Conservation (phyloP, 2,888 invertebrate species). For the Gisinianus flammeolus region DNA sequence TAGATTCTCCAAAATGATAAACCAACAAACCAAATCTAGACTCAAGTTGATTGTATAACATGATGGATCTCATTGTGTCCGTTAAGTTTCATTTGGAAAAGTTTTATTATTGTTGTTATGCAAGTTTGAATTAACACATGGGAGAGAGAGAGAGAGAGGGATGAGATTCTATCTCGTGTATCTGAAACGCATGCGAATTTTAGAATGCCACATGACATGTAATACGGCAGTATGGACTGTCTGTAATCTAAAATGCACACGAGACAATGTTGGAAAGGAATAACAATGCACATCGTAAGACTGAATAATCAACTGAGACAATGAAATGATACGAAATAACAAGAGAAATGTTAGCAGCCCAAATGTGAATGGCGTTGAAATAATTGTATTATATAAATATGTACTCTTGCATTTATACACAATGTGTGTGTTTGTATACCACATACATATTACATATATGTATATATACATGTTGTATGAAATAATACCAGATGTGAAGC, state of each 20-base stretch:
- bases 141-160: background rate
- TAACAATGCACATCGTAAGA: background rate
- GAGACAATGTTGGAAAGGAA: background rate
- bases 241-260: background rate
- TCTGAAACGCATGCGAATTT: background rate
- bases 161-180: slow-evolving; percentile 1
- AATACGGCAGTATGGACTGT: background rate
- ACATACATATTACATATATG: background rate
- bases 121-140: background rate
- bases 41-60: too few species aligned
- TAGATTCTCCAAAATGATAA: too few species aligned
- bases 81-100: too few species aligned
- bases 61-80: too few species aligned
- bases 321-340: background rate
- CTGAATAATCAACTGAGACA: background rate
- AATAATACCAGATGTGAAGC: background rate
- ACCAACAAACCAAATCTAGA: too few species aligned
- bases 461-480: background rate
- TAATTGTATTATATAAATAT: background rate
- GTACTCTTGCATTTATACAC: too few species aligned
- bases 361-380: slow-evolving; percentile 6
- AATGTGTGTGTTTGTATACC: background rate
- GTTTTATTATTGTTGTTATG: background rate
- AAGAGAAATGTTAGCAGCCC: background rate
- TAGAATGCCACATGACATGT: background rate